phyloP scores from a whole-genome alignment of 2,888 invertebrate genomes.

The Ectemnius lituratus region DNA sequence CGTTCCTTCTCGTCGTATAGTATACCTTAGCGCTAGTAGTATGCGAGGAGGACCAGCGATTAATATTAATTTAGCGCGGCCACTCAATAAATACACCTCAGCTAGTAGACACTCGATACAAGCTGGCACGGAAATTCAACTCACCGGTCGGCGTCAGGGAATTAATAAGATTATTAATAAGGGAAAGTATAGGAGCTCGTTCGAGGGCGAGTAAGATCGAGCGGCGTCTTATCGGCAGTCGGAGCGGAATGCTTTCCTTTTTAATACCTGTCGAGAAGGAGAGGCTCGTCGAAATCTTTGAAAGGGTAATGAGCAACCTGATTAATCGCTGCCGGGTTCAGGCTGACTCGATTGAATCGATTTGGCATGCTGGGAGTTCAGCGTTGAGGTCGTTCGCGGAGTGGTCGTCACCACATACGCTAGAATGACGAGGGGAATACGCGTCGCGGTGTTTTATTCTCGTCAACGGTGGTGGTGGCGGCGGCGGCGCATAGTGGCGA shows the following conservation, averaged over 20 bases:
- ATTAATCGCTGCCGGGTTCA: slow-evolving; percentile 48
- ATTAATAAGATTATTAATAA: slow-evolving; percentile 51
- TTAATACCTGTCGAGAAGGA: background rate
- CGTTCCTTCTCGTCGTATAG: slow-evolving; percentile 5
- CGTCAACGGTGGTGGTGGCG: too few species aligned
- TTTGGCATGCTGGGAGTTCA: slow-evolving; percentile 7
- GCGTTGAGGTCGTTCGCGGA: slow-evolving; percentile 3
- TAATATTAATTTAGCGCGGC: slow-evolving; percentile 12
- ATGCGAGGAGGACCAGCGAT: background rate
- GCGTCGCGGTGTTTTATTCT: too few species aligned
- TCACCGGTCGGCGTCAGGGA: background rate
- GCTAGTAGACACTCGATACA: too few species aligned
- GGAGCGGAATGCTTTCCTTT: background rate
- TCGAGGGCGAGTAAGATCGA: too few species aligned
- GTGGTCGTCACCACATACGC: too few species aligned
- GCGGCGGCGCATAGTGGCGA: too few species aligned
- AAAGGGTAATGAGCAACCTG: slow-evolving; percentile 30
- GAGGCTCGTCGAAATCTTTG: slow-evolving; percentile 14
- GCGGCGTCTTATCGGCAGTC: too few species aligned
- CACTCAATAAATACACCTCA: slow-evolving; percentile 22
- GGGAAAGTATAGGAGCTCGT: slow-evolving; percentile 30
- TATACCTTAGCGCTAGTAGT: background rate
- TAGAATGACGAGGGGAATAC: too few species aligned
- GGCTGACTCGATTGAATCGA: slow-evolving; percentile 30
- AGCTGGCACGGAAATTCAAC: too few species aligned